Percentiles rank a stretch among this genome's conserved stretches.
phyloP scores from a whole-genome alignment of 2,888 invertebrate species.

The Hyles lineata region DNA sequence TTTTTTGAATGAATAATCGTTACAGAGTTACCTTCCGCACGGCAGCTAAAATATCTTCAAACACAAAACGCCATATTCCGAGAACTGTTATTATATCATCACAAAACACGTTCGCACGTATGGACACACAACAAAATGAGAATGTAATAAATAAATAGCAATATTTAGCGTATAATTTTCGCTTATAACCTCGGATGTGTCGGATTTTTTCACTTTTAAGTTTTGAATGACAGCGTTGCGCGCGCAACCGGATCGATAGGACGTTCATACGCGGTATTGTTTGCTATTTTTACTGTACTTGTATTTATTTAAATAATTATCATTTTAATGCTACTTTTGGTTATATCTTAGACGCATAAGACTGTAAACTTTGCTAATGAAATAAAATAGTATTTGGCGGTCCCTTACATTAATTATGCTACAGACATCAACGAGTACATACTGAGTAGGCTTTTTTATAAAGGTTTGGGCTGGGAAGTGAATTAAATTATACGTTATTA shows the following conservation, averaged over 20 bases:
- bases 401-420: no score
- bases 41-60: conserved; percentile 10
- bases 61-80: not conserved
- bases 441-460: no score
- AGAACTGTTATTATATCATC: not conserved
- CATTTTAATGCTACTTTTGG: not conserved
- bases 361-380: not conserved
- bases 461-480: no score
- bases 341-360: not conserved
- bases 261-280: not conserved
- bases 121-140: conserved; percentile 7
- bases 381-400: not conserved
- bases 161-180: conserved; percentile 8
- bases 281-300: conserved; percentile 2
- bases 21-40: conserved; percentile 3
- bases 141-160: conserved; percentile 19
- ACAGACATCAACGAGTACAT: no score
- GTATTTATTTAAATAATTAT: not conserved
- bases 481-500: no score
- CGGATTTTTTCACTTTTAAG: conserved; percentile 63
- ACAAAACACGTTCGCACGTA: conserved; percentile 29
- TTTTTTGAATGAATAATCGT: not conserved
- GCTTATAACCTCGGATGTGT: conserved; percentile 52
- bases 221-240: conserved; percentile 65
- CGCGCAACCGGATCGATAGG: conserved; percentile 75